Evolutionary conservation across 2,888 invertebrate genomes (phyloP).

Genomic region (Plebejus anna): DNA sequence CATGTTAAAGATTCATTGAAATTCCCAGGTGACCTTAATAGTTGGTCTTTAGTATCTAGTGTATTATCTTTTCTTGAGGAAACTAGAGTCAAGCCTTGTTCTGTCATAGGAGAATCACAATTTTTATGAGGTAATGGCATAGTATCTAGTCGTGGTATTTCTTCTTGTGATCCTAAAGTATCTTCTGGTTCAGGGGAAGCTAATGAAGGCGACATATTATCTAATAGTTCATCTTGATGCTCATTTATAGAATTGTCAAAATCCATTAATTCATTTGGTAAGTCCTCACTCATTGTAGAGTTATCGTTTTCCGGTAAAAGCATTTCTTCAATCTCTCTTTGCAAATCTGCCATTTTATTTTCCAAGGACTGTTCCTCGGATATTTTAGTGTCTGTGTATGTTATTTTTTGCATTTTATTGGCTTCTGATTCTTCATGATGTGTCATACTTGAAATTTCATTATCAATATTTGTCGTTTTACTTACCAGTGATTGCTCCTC

Average conservation of each 20-base stretch:
- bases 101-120: background rate
- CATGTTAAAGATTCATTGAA: slow-evolving; percentile 5
- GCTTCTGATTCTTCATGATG: slow-evolving; percentile 42
- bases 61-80: background rate
- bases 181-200: slow-evolving; percentile 63
- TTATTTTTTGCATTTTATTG: slow-evolving; percentile 32
- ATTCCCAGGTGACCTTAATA: background rate
- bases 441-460: background rate
- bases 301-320: slow-evolving; percentile 69
- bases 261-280: slow-evolving; percentile 57
- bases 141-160: background rate
- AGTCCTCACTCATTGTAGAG: slow-evolving; percentile 59
- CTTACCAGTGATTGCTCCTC: background rate
- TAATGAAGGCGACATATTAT: slow-evolving; percentile 57
- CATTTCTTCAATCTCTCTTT: slow-evolving; percentile 75
- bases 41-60: background rate
- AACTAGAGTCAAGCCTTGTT: background rate
- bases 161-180: slow-evolving; percentile 34
- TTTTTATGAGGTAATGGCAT: background rate
- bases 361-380: slow-evolving; percentile 67
- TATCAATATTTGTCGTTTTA: background rate
- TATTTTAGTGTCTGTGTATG: slow-evolving; percentile 44
- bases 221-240: slow-evolving; percentile 56
- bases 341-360: slow-evolving; percentile 72
- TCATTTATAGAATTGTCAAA: slow-evolving; percentile 50